Evolutionary conservation across 2,113 vertebrate genomes (phyloP).

Genomic region (Mesembrinibis cayennensis): DNA sequence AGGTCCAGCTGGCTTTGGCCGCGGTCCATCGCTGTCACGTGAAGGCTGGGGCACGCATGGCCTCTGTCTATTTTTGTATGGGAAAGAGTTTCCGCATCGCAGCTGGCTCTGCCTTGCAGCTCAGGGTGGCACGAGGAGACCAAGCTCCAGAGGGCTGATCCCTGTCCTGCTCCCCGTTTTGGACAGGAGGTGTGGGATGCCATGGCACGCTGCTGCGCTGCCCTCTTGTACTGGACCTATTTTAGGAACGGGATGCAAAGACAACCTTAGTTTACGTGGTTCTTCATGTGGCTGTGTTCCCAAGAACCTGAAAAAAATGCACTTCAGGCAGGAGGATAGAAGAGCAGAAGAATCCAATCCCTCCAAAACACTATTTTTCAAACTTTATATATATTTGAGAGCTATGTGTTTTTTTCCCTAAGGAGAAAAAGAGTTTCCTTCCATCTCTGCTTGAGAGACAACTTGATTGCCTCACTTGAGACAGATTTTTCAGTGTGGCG

Average conservation of each 20-base stretch:
- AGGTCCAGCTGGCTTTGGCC: not conserved
- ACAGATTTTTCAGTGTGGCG: constrained; percentile 31
- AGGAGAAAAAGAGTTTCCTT: constrained; percentile 44
- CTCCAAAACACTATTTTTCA: constrained; percentile 15
- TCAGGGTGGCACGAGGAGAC: rapidly evolving
- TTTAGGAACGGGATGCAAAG: not conserved
- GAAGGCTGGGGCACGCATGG: not conserved
- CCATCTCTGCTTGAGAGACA: constrained; percentile 36
- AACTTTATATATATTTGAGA: constrained; percentile 35
- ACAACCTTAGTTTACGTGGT: not conserved
- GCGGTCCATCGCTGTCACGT: rapidly evolving
- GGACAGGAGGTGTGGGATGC: not conserved
- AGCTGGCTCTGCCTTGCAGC: not conserved
- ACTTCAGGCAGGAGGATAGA: not conserved
- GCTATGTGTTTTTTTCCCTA: constrained; percentile 5
- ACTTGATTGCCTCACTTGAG: constrained; percentile 57
- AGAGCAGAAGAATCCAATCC: not conserved
- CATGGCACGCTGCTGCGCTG: not conserved
- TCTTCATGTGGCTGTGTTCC: not conserved
- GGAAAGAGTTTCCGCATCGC: not conserved
- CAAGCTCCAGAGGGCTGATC: not conserved
- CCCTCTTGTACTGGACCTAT: rapidly evolving
- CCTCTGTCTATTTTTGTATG: not conserved
- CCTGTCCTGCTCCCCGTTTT: not conserved
- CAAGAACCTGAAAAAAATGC: not conserved